These are phyloP conservation scores for Pollenia amentaria DNA, from an alignment of 2,888 invertebrate genomes.

Conservation along the genomic window DNA sequence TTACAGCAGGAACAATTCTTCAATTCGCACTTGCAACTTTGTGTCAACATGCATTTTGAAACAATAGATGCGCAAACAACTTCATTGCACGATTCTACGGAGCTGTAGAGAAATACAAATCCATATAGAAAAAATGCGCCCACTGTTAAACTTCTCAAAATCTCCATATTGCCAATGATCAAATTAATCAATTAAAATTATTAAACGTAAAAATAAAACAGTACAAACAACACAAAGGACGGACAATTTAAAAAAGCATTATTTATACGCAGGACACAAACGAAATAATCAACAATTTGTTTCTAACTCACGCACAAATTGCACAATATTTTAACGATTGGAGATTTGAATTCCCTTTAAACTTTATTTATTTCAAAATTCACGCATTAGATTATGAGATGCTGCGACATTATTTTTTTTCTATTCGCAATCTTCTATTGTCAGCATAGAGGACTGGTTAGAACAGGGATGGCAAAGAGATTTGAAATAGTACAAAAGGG, in stretches of 20 bases:
- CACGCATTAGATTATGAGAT: slow-evolving; percentile 56
- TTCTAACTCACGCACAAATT: slow-evolving; percentile 62
- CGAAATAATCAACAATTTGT: slow-evolving; percentile 24
- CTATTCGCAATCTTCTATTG: slow-evolving; percentile 64
- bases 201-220: slow-evolving; percentile 46
- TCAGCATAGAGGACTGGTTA: slow-evolving; percentile 33
- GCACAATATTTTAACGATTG: slow-evolving; percentile 7
- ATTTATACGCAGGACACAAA: slow-evolving; percentile 61
- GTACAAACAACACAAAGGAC: slow-evolving; percentile 62
- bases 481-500: too few species aligned
- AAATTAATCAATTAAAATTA: slow-evolving; percentile 56
- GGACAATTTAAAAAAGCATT: slow-evolving; percentile 71
- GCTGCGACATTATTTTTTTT: slow-evolving; percentile 59
- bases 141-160: slow-evolving; percentile 79
- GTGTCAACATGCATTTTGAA: slow-evolving; percentile 97
- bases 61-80: slow-evolving; percentile 98
- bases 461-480: neutral
- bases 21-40: slow-evolving; percentile 97
- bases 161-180: slow-evolving; percentile 76
- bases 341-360: neutral
- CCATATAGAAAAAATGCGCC: slow-evolving; percentile 79
- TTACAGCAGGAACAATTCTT: slow-evolving; percentile 97
- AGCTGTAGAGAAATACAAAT: slow-evolving; percentile 79
- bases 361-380: slow-evolving; percentile 25
- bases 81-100: slow-evolving; percentile 90